A percentile compares a stretch with the other conserved stretches of the same genome.
Evolutionary conservation across 1,140 invertebrate genomes (phyloP).

Genomic region (Dolichoris vasculosae): DNA sequence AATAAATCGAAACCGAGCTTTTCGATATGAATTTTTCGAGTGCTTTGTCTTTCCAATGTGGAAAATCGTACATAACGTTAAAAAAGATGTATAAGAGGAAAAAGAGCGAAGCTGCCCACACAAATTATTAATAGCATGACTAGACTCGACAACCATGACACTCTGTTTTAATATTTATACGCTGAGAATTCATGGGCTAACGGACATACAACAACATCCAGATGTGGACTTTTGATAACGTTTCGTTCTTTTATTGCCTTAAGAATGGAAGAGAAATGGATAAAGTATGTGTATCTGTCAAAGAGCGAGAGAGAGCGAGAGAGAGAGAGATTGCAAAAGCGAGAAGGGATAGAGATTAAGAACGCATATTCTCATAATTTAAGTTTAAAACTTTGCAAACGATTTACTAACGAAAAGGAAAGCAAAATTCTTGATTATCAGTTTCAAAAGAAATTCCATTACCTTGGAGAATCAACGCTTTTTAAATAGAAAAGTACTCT

Average conservation of each 20-base stretch:
- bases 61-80: not conserved
- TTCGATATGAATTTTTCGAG: not conserved
- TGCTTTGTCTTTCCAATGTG: not conserved
- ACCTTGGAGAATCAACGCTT: not conserved
- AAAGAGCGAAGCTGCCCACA: not conserved
- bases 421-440: constrained; percentile 39
- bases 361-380: not conserved
- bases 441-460: constrained; percentile 48
- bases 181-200: not conserved
- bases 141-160: not conserved
- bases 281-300: no score
- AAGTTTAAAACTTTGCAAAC: constrained; percentile 6
- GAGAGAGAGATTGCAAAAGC: no score
- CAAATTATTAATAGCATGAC: not conserved
- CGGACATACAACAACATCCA: no score
- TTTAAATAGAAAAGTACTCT: constrained; percentile 25
- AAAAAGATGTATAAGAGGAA: not conserved
- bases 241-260: not conserved
- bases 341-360: no score
- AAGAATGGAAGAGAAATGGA: not conserved
- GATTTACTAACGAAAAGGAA: not conserved
- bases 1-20: not conserved
- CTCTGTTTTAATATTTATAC: constrained; percentile 16
- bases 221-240: constrained; percentile 21
- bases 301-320: not conserved